phyloP scores from a whole-genome alignment of 2,888 invertebrate genomes.

The Tricholauxania praeusta region DNA sequence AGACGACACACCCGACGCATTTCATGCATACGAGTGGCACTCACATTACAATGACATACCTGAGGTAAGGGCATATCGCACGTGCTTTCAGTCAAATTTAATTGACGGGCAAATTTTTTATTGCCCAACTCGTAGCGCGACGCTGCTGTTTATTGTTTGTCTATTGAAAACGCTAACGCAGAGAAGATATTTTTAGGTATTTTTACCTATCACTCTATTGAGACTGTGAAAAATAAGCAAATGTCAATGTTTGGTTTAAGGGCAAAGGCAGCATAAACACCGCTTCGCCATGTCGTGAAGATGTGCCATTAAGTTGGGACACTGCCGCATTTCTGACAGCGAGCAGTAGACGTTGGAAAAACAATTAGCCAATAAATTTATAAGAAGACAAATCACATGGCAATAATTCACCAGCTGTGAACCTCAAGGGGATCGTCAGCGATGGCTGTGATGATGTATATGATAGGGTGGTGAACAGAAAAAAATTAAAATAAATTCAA shows the following conservation, averaged over 20 bases:
- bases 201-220: no score
- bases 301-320: no score
- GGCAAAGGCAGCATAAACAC: no score
- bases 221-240: no score
- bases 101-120: conserved; percentile 27
- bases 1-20: conserved; percentile 1
- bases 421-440: neutral
- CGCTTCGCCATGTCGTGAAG: no score
- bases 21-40: neutral
- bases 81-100: conserved; percentile 37
- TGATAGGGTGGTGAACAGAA: no score
- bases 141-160: conserved; percentile 20
- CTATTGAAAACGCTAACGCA: conserved; percentile 5
- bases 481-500: no score
- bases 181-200: neutral
- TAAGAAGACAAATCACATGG: conserved; percentile 34
- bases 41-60: no score
- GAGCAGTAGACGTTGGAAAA: neutral
- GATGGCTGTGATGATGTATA: no score
- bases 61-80: neutral
- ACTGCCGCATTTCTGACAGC: no score
- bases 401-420: conserved; percentile 31
- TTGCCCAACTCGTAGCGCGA: no score
- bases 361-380: conserved; percentile 41
- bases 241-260: no score